phyloP scores from a whole-genome alignment of 1,140 invertebrate genomes.

The Drosophila repleta region DNA sequence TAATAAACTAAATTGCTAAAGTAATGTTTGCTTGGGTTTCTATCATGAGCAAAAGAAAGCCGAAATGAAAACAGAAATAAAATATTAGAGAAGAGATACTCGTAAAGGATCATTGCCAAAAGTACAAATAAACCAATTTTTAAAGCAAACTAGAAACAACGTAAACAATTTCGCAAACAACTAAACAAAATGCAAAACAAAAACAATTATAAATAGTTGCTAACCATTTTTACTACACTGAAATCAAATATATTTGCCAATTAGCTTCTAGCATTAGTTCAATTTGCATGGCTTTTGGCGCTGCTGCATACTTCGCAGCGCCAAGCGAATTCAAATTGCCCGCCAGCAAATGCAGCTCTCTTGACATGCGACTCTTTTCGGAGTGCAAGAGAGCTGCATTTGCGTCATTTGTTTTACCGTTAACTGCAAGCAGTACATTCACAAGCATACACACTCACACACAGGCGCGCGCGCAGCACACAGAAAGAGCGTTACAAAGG shows the following conservation, averaged over 20 bases:
- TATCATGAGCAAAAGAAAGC: conserved; percentile 30
- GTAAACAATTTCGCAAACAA: conserved; percentile 75
- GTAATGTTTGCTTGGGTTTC: conserved; percentile 60
- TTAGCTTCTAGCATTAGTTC: conserved; percentile 25
- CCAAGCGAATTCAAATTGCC: conserved; percentile 66
- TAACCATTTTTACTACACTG: conserved; percentile 67
- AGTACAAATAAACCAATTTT: conserved; percentile 83
- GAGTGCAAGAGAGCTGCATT: conserved; percentile 34
- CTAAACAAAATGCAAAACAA: conserved; percentile 38
- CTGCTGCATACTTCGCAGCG: conserved; percentile 46
- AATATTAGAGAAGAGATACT: conserved; percentile 52
- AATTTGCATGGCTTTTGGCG: conserved; percentile 66
- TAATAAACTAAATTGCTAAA: conserved; percentile 55
- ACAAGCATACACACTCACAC: conserved; percentile 11
- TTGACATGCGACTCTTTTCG: conserved; percentile 3
- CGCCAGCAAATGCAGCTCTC: conserved; percentile 28
- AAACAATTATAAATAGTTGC: conserved; percentile 62
- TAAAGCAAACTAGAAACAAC: conserved; percentile 71
- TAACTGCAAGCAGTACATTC: conserved; percentile 18
- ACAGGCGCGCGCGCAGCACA: conserved; percentile 3
- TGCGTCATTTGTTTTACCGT: conserved; percentile 16
- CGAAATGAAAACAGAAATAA: conserved; percentile 21
- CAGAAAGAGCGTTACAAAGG: conserved; percentile 25
- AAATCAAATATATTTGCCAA: conserved; percentile 32
- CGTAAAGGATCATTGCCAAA: conserved; percentile 80